phyloP scores from a whole-genome alignment of 1,140 invertebrate species.

The Drosophila varians region DNA sequence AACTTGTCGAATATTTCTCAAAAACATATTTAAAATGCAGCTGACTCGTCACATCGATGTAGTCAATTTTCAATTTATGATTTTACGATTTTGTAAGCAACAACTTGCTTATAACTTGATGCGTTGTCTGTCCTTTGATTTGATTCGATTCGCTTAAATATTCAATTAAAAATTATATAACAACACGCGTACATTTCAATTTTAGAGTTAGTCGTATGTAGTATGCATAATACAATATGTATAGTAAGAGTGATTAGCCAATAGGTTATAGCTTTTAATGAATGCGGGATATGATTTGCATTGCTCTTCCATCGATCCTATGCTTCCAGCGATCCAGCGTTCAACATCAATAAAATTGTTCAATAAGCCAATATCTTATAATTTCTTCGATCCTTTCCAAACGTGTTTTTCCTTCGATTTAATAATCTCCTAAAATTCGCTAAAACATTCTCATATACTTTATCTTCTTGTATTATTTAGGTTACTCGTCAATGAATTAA shows the following conservation, averaged over 20 bases:
- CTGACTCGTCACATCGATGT: constrained; percentile 24
- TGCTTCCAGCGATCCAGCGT: constrained; percentile 36
- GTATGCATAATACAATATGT: constrained; percentile 44
- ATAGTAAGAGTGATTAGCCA: constrained; percentile 68
- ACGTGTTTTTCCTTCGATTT: constrained; percentile 22
- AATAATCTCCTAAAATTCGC: constrained; percentile 67
- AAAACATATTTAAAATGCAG: constrained; percentile 34
- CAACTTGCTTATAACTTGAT: constrained; percentile 70
- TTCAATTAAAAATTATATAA: constrained; percentile 76
- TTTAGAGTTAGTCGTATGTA: constrained; percentile 51
- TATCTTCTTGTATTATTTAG: constrained; percentile 21
- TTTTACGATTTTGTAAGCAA: constrained; percentile 69
- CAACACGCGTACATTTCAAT: constrained; percentile 65
- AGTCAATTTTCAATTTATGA: constrained; percentile 18
- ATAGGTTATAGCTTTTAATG: constrained; percentile 54
- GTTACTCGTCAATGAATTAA: constrained; percentile 30
- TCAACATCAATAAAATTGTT: constrained; percentile 78
- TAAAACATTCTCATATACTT: constrained; percentile 65
- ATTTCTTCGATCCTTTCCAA: constrained; percentile 44
- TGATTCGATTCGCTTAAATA: constrained; percentile 59
- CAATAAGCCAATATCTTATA: constrained; percentile 70
- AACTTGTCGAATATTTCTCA: constrained; percentile 38
- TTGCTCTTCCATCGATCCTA: constrained; percentile 42
- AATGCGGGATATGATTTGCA: constrained; percentile 69
- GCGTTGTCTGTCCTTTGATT: constrained; percentile 76